Conservation (phyloP, 2,888 invertebrate species). For the Digitonthophagus gazella region DNA sequence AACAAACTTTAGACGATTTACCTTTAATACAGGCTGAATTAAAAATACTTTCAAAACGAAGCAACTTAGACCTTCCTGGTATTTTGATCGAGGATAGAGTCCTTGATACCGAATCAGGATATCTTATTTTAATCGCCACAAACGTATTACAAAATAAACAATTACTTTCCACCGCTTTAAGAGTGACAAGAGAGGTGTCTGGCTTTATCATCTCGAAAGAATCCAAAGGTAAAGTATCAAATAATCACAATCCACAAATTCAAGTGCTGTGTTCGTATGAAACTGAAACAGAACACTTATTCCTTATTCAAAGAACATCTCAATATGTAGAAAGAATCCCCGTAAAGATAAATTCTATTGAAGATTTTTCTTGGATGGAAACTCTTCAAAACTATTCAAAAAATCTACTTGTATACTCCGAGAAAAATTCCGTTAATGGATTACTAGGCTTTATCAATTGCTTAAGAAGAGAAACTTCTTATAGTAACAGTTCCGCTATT, state of each 20-base stretch:
- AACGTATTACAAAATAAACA: slow-evolving; percentile 2
- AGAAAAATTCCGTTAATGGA: slow-evolving; percentile 71
- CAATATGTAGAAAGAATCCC: neutral
- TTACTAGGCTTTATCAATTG: slow-evolving; percentile 87
- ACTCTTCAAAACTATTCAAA: slow-evolving; percentile 31
- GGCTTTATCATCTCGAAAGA: neutral
- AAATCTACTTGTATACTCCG: slow-evolving; percentile 59
- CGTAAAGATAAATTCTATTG: neutral
- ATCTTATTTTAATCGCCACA: slow-evolving; percentile 36
- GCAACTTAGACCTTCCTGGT: slow-evolving; percentile 53
- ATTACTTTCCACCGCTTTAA: neutral
- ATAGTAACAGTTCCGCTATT: slow-evolving; percentile 58
- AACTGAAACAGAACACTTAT: too few species aligned
- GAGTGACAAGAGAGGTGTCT: neutral
- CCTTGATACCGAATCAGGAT: slow-evolving; percentile 44
- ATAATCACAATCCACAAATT: neutral
- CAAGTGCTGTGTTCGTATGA: too few species aligned
- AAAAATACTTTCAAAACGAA: slow-evolving; percentile 55
- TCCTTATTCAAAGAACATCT: neutral
- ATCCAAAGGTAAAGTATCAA: neutral
- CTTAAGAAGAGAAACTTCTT: slow-evolving; percentile 69
- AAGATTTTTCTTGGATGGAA: slow-evolving; percentile 9
- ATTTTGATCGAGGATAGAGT: slow-evolving; percentile 64
- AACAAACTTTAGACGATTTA: too few species aligned
- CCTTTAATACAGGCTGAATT: too few species aligned